phyloP scores from a whole-genome alignment of 2,888 invertebrate genomes.

The Thelaira solivaga region DNA sequence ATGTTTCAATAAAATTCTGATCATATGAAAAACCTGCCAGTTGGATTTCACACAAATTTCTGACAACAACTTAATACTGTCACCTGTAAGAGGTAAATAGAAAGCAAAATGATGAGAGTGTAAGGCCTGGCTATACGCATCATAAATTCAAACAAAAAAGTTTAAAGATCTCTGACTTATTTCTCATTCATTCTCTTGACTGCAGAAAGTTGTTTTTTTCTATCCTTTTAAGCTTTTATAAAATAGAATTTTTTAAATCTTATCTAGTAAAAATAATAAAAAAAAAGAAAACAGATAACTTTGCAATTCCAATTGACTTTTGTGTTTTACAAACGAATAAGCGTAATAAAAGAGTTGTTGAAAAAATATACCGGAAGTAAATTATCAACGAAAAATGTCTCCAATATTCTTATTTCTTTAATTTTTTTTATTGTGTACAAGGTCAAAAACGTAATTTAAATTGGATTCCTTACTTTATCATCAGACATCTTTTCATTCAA shows the following conservation, averaged over 20 bases:
- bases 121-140: too few relatives aligned
- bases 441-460: slow-evolving; percentile 19
- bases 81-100: too few relatives aligned
- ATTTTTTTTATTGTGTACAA: too few relatives aligned
- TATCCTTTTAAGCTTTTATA: slow-evolving; percentile 4
- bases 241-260: neutral
- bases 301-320: slow-evolving; percentile 19
- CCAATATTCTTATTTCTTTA: slow-evolving; percentile 1
- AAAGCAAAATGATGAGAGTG: too few relatives aligned
- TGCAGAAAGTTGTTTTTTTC: too few relatives aligned
- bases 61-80: too few relatives aligned
- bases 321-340: slow-evolving; percentile 37
- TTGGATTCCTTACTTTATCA: neutral
- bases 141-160: too few relatives aligned
- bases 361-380: slow-evolving; percentile 51
- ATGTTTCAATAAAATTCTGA: too few relatives aligned
- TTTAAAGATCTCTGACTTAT: too few relatives aligned
- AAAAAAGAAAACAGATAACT: slow-evolving; percentile 3
- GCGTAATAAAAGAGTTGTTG: slow-evolving; percentile 27
- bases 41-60: too few relatives aligned
- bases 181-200: too few relatives aligned
- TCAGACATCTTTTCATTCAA: neutral
- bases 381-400: slow-evolving; percentile 36
- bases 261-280: neutral
- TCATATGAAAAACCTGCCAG: too few relatives aligned